Evolutionary conservation across 2,888 invertebrate species (phyloP), one percentile per base, ranked within the genome.

Genomic region (Catocala sponsa): DNA sequence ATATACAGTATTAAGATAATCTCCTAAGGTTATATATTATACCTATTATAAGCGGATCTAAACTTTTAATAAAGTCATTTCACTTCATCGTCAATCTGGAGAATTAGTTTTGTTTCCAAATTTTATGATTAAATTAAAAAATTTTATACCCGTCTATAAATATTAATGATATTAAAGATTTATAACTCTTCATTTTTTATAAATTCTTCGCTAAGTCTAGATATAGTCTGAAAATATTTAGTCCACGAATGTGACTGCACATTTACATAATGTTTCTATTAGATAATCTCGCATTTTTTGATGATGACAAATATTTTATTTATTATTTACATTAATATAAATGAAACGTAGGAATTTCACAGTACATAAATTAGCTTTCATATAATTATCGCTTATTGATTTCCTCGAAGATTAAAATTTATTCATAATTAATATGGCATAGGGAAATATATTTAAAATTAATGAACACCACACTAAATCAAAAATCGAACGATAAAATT

Each of bases 341-440:
- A 75, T 64, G 49, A 55, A 61, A 54, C 55, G 57, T 68, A 65
- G 64, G 63, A 68, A 72, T 72, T 68, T 68, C 65, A 76, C 74
- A 64, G 67, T 72, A 72, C 55, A 70, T 72, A 70, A 72, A 74
- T 70, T 70, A 67, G 55, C 43, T 6, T 62, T 59, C 65, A 74
- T 58, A 52, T 66, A 55, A 65, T 65, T 70, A 57, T 61, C 51
- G 38, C 33, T 55, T 38, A 68, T 47, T 59, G 38, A 49, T 57
- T 60, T 62, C 51, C 53, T 59, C 25, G 25, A 38, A 47, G 50
- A 13, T 41, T 33, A n/a, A 42, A 53, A 38, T 38, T 38, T 38
- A 38, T 38, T 38, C 35, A 11, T 47, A n/a, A 52, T 53, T 11
- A 41, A 48, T 48, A 12, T 5, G 6, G 25, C 41, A 11, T 9